phyloP scores from a whole-genome alignment of 2,888 invertebrate genomes.

The Chymomyza caudatula region DNA sequence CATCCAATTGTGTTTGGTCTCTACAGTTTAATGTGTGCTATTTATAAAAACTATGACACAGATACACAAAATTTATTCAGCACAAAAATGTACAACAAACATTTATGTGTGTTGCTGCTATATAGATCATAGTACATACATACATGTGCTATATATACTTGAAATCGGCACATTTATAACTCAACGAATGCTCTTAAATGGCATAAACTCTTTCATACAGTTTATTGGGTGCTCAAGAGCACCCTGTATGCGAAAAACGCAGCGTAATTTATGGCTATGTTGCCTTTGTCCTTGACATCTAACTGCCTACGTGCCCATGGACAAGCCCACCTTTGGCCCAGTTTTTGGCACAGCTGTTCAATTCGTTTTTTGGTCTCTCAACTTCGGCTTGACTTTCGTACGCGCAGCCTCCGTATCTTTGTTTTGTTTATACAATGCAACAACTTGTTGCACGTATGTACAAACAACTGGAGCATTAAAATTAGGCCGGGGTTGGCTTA shows the following conservation, averaged over 20 bases:
- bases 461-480: conserved; percentile 7
- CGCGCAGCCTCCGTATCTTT: conserved; percentile 62
- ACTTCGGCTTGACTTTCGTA: conserved; percentile 25
- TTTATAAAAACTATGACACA: conserved; percentile 77
- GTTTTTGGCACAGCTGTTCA: conserved; percentile 51
- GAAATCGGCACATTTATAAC: not conserved
- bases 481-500: conserved; percentile 6
- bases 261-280: not conserved
- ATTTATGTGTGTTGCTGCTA: conserved; percentile 21
- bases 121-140: not conserved
- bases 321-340: conserved; percentile 39
- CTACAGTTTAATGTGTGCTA: conserved; percentile 65
- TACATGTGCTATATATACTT: conserved; percentile 1
- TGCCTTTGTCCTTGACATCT: conserved; percentile 53
- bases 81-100: conserved; percentile 59
- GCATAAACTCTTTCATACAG: not conserved
- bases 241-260: conserved; percentile 2
- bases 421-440: conserved; percentile 27
- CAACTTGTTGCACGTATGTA: conserved; percentile 46
- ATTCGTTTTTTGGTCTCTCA: conserved; percentile 1
- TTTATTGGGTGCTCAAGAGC: not conserved
- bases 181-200: conserved; percentile 11
- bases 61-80: conserved; percentile 67
- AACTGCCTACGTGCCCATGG: conserved; percentile 18
- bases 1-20: conserved; percentile 37